Base-by-base conservation (phyloP, 2,888 invertebrate species). In the Lottia gigantea region DNA sequence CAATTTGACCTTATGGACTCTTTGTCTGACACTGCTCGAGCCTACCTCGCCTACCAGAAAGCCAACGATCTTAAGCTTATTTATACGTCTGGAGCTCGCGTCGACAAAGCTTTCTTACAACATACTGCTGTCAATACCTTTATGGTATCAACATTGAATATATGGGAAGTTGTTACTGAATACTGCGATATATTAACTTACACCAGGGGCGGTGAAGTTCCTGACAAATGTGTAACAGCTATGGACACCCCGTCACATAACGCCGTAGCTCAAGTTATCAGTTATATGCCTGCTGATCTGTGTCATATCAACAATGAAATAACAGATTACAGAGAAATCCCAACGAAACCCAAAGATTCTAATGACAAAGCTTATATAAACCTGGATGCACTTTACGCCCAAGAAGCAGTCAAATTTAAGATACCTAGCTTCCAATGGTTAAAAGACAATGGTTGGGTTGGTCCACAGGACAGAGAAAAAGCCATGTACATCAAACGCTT, bases 341-440 rank as follows among this genome's bases (percentile, higher is more conserved):
- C 49, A 12, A 49, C 49, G 19, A n/a, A 6, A 6, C 49, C n/a
- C 0, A n/a, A 12, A n/a, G 49, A n/a, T n/a, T 16, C 49, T 19
- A 19, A 19, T 6, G 49, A 16, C 1, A 49, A 12, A 49, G 49
- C 15, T 49, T 49, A 49, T 49, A 1, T 49, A n/a, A 19, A n/a
- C 49, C 8, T 49, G 49, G 49, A 49, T 19, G 19, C n/a, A 49
- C 49, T 49, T 19, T n/a, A n/a, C 49, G 19, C 16, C 6, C n/a
- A 19, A 8, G n/a, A 49, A n/a, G 15, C 16, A 49, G 49, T n/a
- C 15, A 49, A 16, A 15, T 11, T 49, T 16, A 49, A 49, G 19
- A 49, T 49, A 49, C 49, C 49, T n/a, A 15, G 19, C 49, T 49
- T 49, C n/a, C n/a, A 49, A 11, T 49, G 49, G 49, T 49, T 49